phyloP scores from a whole-genome alignment of 2,797 vertebrate genomes.

The Columba guinea region DNA sequence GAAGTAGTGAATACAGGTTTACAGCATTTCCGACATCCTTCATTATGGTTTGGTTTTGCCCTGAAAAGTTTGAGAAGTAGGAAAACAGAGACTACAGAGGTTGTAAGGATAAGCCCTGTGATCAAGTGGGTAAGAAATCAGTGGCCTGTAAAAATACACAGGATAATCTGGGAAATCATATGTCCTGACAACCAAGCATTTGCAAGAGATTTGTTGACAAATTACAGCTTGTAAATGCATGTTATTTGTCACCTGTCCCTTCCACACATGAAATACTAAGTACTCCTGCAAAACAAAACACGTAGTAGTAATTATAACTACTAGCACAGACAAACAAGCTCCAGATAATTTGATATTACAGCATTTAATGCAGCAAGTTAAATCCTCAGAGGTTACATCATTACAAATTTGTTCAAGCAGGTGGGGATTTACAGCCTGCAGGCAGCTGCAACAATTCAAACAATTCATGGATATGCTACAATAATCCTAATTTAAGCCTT shows the following conservation, averaged over 20 bases:
- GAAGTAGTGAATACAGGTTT: neutral
- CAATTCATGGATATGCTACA: neutral
- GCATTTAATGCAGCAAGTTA: neutral
- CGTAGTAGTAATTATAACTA: neutral
- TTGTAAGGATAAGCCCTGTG: accelerated
- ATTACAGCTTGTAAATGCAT: neutral
- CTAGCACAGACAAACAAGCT: neutral
- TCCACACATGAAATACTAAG: neutral
- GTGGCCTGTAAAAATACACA: neutral
- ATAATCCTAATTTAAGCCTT: neutral
- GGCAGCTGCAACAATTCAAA: neutral
- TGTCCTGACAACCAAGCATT: neutral
- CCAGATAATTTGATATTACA: neutral
- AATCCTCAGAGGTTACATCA: neutral
- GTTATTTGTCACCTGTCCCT: neutral
- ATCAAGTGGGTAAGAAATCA: neutral
- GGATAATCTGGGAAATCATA: accelerated
- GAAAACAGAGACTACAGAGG: neutral
- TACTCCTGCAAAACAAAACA: neutral
- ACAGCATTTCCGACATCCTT: neutral
- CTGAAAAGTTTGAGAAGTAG: neutral
- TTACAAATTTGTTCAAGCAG: neutral
- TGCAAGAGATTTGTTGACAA: neutral
- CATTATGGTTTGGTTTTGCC: neutral
- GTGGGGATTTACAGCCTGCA: neutral